Conservation (phyloP, 1,140 invertebrate species). For the Brachionus plicatilis region DNA sequence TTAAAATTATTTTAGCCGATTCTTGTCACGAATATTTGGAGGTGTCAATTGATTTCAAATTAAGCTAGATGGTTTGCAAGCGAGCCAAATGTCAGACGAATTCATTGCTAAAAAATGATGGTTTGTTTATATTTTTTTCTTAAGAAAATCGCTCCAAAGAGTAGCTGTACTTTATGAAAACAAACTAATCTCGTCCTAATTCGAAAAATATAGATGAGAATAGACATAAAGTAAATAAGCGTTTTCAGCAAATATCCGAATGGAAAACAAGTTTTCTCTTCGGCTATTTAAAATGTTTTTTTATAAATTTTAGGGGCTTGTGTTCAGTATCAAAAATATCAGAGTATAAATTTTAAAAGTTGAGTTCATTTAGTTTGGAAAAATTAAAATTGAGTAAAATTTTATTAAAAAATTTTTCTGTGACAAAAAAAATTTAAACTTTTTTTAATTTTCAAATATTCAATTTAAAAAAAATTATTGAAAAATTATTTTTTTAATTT, state of each 20-base stretch:
- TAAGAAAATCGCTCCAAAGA: not conserved
- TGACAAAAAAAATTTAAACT: too few species aligned
- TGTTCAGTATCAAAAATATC: too few species aligned
- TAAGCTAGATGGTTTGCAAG: not conserved
- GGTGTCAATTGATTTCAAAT: not conserved
- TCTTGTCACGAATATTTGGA: not conserved
- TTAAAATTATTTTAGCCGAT: not conserved
- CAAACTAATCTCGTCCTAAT: not conserved
- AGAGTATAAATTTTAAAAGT: too few species aligned
- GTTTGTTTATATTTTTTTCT: not conserved
- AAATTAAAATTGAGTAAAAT: not conserved
- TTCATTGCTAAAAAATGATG: not conserved
- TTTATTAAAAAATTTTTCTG: not conserved
- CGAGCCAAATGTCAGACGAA: constrained; percentile 13
- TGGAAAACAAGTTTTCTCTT: not conserved
- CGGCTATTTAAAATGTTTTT: not conserved
- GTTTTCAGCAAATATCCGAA: not conserved
- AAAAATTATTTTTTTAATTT: too few species aligned
- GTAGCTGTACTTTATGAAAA: constrained; percentile 20
- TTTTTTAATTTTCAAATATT: too few species aligned
- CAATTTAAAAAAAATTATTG: too few species aligned
- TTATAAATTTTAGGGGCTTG: not conserved
- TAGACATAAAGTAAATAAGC: not conserved
- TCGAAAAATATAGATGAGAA: not conserved
- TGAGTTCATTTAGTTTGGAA: too few species aligned